Base-by-base conservation (phyloP, 2,888 invertebrate genomes). In the Pharmacophagus antenor region DNA sequence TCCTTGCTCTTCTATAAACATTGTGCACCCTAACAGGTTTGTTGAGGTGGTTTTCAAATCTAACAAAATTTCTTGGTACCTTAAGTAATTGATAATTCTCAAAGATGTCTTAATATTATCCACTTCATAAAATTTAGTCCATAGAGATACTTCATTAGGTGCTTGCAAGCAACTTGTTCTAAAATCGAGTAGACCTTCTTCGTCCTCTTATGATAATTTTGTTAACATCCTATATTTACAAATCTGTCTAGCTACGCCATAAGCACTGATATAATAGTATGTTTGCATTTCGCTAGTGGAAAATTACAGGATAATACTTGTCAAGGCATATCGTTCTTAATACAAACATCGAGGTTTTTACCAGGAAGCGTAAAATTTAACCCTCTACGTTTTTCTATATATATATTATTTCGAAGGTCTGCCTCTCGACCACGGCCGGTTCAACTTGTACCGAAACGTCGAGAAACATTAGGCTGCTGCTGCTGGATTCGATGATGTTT, bases 71-170 rank as follows among this genome's bases (percentile, higher is more conserved):
- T n/a, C 84, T 78, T 0, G 97, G 96, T 56, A 97, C 65, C 64
- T 80, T 73, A 46, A 71, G 60, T 22, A 79, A 59, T 37, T 66
- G 68, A 18, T 69, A 66, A 18, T 31, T 51, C 21, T 42, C 67
- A 20, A 90, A 67, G 52, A 92, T 67, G n/a, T 83, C 56, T 85
- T 79, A 12, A 95, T 92, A 47, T 97, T 86, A 75, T 97, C 96
- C 3, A 95, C 92, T 90, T 98, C 98, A 89, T 98, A 98, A 78
- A 97, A 97, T 72, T 95, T 95, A 0, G 98, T 98, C 98, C 97
- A 98, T 42, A 95, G 91, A 8, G 97, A 97, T 8, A 93, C 92
- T 84, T 97, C 97, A 23, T 96, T 94, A 56, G 96, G 96, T 1
- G 97, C 95, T 70, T 95, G 92, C 15, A 97, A 86, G 73, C 97